phyloP scores from a whole-genome alignment of 2,888 invertebrate species.

The Polylopha cassiicola region DNA sequence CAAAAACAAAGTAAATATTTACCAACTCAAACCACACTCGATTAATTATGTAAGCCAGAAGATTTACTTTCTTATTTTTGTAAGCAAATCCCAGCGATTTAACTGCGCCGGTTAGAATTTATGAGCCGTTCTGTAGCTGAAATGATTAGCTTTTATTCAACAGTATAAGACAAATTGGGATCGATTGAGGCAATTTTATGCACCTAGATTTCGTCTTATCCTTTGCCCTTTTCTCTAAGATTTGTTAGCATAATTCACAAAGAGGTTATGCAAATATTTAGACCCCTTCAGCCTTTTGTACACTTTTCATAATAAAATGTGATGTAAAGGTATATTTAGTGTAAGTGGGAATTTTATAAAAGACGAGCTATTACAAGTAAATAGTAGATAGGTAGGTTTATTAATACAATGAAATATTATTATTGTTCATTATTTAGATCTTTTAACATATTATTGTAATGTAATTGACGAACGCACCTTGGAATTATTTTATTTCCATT shows the following conservation, averaged over 20 bases:
- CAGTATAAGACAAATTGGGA: slow-evolving; percentile 14
- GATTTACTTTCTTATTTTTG: background rate
- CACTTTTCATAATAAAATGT: background rate
- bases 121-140: slow-evolving; percentile 18
- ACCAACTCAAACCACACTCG: too few species aligned
- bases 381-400: too few species aligned
- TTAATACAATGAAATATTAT: too few species aligned
- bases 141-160: slow-evolving; percentile 20
- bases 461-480: too few species aligned
- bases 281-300: background rate
- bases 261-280: slow-evolving; percentile 9
- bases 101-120: slow-evolving; percentile 18
- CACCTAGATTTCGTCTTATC: slow-evolving; percentile 19
- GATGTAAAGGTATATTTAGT: background rate
- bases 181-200: slow-evolving; percentile 12
- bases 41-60: slow-evolving; percentile 8
- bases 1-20: background rate
- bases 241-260: slow-evolving; percentile 8
- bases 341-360: too few species aligned
- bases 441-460: too few species aligned
- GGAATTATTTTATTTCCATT: too few species aligned
- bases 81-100: slow-evolving; percentile 7
- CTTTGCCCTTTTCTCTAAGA: too few species aligned
- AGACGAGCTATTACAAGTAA: too few species aligned
- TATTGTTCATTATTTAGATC: too few species aligned